Evolutionary conservation across 1,140 invertebrate genomes (phyloP), one percentile per base, ranked within the genome.

Genomic region (Venustaconcha ellipsiformis): DNA sequence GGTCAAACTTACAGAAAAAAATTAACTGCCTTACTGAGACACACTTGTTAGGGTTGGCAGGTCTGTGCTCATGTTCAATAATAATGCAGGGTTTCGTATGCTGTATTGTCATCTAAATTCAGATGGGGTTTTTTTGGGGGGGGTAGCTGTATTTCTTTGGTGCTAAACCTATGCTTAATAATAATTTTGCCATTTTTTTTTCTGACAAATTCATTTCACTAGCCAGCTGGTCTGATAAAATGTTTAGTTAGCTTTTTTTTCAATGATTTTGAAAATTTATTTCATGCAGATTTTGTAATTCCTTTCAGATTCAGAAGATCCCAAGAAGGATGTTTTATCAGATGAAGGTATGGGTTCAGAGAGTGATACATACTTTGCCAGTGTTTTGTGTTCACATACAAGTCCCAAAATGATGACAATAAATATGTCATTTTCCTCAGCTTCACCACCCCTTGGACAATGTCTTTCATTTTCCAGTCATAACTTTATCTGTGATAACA

Each of bases 311-410:
- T 67, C 66, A 56, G 74, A 64, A 63, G 71, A 69, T 55, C 67
- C 65, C 58, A 78, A 68, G 57, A 59, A 73, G 57, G 81, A 80
- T 73, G 78, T 70, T 55, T 72, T 78, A 23, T 71, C 63, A 23
- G 81, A 82, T 68, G 76, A 66, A 67, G 64, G 74, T 13, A 71
- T 77, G 14, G 76, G 70, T 2, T 82, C 74, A 5, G 77, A 79
- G 58, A 67, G 62, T 72, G 80, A 80, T 14, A 74, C 74, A 1
- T 67, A 75, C 15, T 73, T 79, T 66, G 76, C 70, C 63, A 72
- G 62, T 68, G 55, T 74, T 60, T 71, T 67, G 26, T 74, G 58
- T 76, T 67, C 20, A 74, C 65, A 67, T 75, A 73, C 67, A 80
- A 70, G 72, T 67, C 56, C 60, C 58, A 71, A 56, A 65, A 37